phyloP scores from a whole-genome alignment of 2,113 vertebrate species.

The Anguilla japonica region DNA sequence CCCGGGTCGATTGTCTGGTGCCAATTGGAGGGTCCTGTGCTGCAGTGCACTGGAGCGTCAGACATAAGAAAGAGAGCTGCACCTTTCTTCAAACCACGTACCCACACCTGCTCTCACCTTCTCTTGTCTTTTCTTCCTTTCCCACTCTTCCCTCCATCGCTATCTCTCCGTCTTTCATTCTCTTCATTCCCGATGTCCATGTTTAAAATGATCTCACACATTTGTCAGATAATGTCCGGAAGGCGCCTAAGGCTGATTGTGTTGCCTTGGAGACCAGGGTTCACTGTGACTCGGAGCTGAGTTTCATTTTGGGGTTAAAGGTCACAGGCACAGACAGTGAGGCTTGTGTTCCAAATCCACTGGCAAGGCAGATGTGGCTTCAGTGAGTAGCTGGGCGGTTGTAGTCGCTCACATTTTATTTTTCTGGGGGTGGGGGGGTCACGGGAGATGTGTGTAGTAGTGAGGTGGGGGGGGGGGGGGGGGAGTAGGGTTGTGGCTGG shows the following conservation, averaged over 20 bases:
- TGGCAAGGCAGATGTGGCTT: constrained; percentile 12
- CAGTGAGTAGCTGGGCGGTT: neutral
- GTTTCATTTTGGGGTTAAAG: constrained; percentile 34
- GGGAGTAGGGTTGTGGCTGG: neutral
- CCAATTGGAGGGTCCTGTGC: constrained; percentile 13
- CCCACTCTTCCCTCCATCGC: constrained; percentile 55
- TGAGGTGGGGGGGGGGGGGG: neutral
- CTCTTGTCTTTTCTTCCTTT: neutral
- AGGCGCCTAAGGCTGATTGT: constrained; percentile 27
- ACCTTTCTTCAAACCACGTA: constrained; percentile 52
- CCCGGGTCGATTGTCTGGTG: neutral
- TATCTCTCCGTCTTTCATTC: constrained; percentile 3
- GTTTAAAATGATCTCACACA: constrained; percentile 2
- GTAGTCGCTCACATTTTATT: neutral
- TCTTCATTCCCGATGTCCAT: neutral
- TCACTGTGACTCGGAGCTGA: constrained; percentile 36
- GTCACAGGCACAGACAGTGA: neutral
- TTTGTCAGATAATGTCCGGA: neutral
- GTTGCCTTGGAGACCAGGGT: constrained; percentile 34
- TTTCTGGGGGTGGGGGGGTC: neutral
- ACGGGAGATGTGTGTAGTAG: neutral
- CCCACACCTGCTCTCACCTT: constrained; percentile 30
- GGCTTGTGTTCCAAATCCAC: neutral
- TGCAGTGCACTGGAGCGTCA: constrained; percentile 58
- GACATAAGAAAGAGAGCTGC: constrained; percentile 44